Evolutionary conservation across 2,888 invertebrate genomes (phyloP), one percentile per base, ranked within the genome.

Genomic region (Steinernema scapterisci): DNA sequence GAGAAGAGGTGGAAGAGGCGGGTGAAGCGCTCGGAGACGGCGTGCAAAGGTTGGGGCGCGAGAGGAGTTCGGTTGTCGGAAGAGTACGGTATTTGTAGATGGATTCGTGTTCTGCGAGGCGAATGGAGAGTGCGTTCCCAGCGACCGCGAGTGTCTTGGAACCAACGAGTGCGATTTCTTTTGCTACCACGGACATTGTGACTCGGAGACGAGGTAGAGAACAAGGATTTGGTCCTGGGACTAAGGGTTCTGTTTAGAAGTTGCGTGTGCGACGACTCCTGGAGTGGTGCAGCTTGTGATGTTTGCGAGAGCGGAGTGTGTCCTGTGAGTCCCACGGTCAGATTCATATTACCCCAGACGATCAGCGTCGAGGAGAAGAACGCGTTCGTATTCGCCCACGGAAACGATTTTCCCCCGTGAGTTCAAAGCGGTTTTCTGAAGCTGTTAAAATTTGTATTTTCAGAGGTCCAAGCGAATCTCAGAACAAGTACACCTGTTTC

Each of bases 201-300:
- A 82, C 25, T 73, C 76, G 5, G 46, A 73, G 9, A 81, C 82
- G 7, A 76, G 73, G 80, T 81, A 46, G 25, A 38, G 38, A 3
- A 31, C 48, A 13, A 19, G 23, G 5, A n/a, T 13, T 38, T 38
- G 38, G 9, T 3, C 38, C 38, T 3, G 38, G 38, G 9, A 46
- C 44, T 21, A 25, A 16, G 13, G 7, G 23, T 70, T 74, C 54
- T 45, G 45, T 73, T 70, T 54, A 79, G 79, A 27, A 79, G 79
- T 0, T 85, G 85, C 46, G 51, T 77, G 11, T 85, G 85, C 48
- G 54, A 74, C 3, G 72, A 74, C 51, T 82, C 81, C 7, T 85
- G 84, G 84, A 72, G 70, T 21, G 85, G 85, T 2, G 79, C 81
- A 11, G 82, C 81, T 5, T 85, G 85, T 74, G 85, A 84, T 73